Percentiles rank a stretch among this genome's conserved stretches.
Conservation (phyloP, 1,140 invertebrate species). For the Bactericera cockerelli region DNA sequence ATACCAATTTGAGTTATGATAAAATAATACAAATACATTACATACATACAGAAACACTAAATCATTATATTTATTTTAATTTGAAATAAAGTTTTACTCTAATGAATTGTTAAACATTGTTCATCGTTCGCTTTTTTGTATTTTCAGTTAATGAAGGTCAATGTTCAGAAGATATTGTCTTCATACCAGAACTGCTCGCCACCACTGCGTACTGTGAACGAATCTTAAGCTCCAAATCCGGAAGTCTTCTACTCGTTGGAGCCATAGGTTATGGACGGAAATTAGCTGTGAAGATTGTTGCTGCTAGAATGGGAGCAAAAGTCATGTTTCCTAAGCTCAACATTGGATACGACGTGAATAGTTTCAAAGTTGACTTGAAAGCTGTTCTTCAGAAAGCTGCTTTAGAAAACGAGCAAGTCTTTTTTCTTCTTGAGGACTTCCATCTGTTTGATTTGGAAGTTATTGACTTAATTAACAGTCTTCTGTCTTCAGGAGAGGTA, state of each 20-base stretch:
- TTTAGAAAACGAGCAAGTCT: slow-evolving; percentile 57
- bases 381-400: slow-evolving; percentile 54
- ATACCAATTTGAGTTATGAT: too few relatives aligned
- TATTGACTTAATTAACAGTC: slow-evolving; percentile 48
- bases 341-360: slow-evolving; percentile 38
- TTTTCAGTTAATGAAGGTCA: slow-evolving; percentile 37
- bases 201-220: slow-evolving; percentile 45
- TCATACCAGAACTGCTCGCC: slow-evolving; percentile 48
- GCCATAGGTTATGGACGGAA: slow-evolving; percentile 60
- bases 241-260: slow-evolving; percentile 56
- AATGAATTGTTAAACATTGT: too few relatives aligned
- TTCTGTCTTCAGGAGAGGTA: slow-evolving; percentile 52
- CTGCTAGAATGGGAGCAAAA: slow-evolving; percentile 50
- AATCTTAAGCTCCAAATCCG: slow-evolving; percentile 40
- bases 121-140: too few relatives aligned
- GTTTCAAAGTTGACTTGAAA: slow-evolving; percentile 43
- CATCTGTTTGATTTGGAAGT: slow-evolving; percentile 51
- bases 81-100: too few relatives aligned
- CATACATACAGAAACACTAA: too few relatives aligned
- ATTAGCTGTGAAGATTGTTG: slow-evolving; percentile 52
- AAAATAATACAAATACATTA: too few relatives aligned
- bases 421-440: slow-evolving; percentile 72
- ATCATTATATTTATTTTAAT: too few relatives aligned
- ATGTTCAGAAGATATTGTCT: slow-evolving; percentile 35
- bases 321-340: slow-evolving; percentile 44